Evolutionary conservation across 2,888 invertebrate genomes (phyloP), one percentile per base, ranked within the genome.

Genomic region (Trimorus sp.): DNA sequence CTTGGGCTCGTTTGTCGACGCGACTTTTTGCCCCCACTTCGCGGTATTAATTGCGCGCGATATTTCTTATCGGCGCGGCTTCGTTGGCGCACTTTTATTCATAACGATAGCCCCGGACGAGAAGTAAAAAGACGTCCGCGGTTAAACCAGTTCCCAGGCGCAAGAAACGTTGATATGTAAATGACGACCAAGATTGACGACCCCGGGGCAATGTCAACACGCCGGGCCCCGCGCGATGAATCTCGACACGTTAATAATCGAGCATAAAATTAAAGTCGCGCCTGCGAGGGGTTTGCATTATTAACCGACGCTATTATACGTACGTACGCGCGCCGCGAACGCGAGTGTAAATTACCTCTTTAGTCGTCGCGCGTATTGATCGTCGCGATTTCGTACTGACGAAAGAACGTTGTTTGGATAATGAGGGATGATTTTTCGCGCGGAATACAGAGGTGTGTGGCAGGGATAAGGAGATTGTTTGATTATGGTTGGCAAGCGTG

Each of bases 231-330:
- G 26, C 63, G 60, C 82, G 66, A 82, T 78, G 83, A 78, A 80
- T 79, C 80, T 80, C 75, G 82, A 59, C 71, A 63, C 70, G 79
- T 78, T 82, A 82, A 79, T 84, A 84, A 83, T 84, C 79, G 77
- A 54, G 83, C 83, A 65, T 80, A 78, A 78, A 79, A 75, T 82
- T 78, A 82, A 79, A 82, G 70, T 74, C 75, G 78, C 75, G 78
- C 75, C 78, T 75, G 66, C 66, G 60, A 82, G 78, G 82, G 78
- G 54, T 79, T 75, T 77, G 74, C 78, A 69, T 78, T 82, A 74
- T 82, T 78, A 71, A 77, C 65, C 59, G 66, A 26, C 69, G 74
- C 66, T 58, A 63, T 68, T 42, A 56, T 16, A 68, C 48, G 42
- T 53, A 68, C 62, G 36, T 45, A 42, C 51, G n/a, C 15, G 56